Evolutionary conservation across 1,140 invertebrate genomes (phyloP).

Genomic region (Thaumatotibia leucotreta): DNA sequence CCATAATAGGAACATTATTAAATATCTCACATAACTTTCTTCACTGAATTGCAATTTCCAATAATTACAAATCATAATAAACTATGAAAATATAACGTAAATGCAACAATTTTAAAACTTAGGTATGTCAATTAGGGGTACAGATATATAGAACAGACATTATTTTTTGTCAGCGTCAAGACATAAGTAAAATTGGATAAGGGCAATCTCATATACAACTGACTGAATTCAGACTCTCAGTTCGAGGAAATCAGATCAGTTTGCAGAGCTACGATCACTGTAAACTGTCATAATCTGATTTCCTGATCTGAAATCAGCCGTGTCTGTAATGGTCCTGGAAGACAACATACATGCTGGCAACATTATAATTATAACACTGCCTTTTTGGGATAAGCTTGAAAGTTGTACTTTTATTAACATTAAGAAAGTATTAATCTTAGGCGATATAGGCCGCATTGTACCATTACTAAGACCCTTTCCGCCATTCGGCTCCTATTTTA

Average conservation of each 20-base stretch:
- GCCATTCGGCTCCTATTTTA: too few species aligned
- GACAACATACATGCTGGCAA: background rate
- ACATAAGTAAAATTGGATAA: background rate
- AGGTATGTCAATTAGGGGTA: background rate
- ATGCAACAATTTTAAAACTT: constrained; percentile 10
- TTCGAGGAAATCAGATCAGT: too few species aligned
- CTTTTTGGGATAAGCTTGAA: background rate
- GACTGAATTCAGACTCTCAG: too few species aligned
- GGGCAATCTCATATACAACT: too few species aligned
- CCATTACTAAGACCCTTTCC: too few species aligned
- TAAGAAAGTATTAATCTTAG: background rate
- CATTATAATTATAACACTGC: background rate
- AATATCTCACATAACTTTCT: constrained; percentile 23
- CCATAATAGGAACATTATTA: constrained; percentile 55
- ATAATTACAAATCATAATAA: constrained; percentile 3
- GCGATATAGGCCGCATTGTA: too few species aligned
- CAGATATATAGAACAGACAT: background rate
- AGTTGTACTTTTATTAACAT: background rate
- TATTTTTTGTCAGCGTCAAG: background rate
- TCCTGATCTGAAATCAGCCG: too few species aligned
- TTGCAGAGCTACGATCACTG: too few species aligned
- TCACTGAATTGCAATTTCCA: constrained; percentile 21
- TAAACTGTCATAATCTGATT: too few species aligned
- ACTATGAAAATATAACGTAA: constrained; percentile 10
- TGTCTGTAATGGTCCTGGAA: too few species aligned